Percentiles rank a stretch among this genome's conserved stretches.
Evolutionary conservation across 1,140 invertebrate species (phyloP).

Genomic region (Penaeus chinensis): DNA sequence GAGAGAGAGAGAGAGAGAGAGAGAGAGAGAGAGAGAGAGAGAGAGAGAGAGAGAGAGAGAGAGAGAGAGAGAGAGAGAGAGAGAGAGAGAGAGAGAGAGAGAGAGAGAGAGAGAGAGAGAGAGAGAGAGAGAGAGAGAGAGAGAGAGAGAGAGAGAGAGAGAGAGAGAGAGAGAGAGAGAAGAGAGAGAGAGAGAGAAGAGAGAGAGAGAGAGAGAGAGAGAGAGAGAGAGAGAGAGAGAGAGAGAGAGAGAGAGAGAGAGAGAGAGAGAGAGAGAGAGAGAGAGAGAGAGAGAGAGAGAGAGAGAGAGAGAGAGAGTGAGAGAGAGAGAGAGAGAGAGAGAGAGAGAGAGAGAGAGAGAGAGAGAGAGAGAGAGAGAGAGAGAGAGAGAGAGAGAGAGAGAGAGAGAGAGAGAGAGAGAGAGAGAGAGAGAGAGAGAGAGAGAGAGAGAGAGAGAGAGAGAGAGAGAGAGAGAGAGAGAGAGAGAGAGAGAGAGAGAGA

Average conservation of each 20-base stretch:
- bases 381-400: constrained; percentile 14
- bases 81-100: not conserved
- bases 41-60: not conserved
- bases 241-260: not conserved
- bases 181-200: not conserved
- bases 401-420: not conserved
- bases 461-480: not conserved
- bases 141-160: not conserved
- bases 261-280: not conserved
- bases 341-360: not conserved
- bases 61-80: not conserved
- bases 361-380: not conserved
- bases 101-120: not conserved
- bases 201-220: constrained; percentile 19
- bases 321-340: not conserved
- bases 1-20: not conserved
- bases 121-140: not conserved
- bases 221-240: not conserved
- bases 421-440: not conserved
- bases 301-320: not conserved
- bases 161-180: not conserved
- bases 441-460: not conserved
- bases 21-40: not conserved
- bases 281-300: not conserved
- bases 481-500: not conserved